Base-by-base conservation (phyloP, 2,113 vertebrate species). In the Ageneiosus marmoratus region DNA sequence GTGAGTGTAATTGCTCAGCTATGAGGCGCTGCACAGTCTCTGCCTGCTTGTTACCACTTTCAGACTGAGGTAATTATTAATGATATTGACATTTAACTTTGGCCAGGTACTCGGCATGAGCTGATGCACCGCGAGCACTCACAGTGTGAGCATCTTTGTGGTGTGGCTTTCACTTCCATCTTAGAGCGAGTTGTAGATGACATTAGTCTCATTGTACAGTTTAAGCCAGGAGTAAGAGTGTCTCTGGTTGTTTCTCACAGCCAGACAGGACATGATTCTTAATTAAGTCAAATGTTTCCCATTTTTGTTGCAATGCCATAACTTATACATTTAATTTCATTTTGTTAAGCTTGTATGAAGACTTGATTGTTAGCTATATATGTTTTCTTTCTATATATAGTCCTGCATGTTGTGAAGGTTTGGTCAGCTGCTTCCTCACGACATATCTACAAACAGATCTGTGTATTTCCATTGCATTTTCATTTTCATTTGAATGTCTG, bases 391-490 rank as follows among this genome's bases (percentile, higher is more conserved):
- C 34, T 48, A 62, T 32, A 20, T 24, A 3, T 56, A 44, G 4
- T 56, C 41, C 29, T 7, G 27, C 44, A 41, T 79, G 46, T 50
- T 67, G 37, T 18, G 46, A 60, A 67, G 50, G 62, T 5, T 48
- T 76, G 70, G 41, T 62, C 22, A 60, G 20, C 32, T 83, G 41
- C 48, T 56, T 70, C 32, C 5, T 65, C 5, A 67, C 55, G 69
- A 41, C 1, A 51, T 76, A 56, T 60, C 76, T 76, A 72, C 60
- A 84, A 82, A 74, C 84, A 70, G 56, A 77, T 53, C 53, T 76
- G 44, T 50, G 32, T 60, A 80, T 89, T 86, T 88, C 63, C 85
- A 89, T 87, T 34, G 22, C 7, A 86, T 89, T 89, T 89, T 37
- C 88, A 83, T 89, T 72, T 76, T 51, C 9, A 46, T 86, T 84